Percentiles rank a stretch among this genome's conserved stretches.
Conservation (phyloP, 2,888 invertebrate species). For the Lycocerus yunnanus region DNA sequence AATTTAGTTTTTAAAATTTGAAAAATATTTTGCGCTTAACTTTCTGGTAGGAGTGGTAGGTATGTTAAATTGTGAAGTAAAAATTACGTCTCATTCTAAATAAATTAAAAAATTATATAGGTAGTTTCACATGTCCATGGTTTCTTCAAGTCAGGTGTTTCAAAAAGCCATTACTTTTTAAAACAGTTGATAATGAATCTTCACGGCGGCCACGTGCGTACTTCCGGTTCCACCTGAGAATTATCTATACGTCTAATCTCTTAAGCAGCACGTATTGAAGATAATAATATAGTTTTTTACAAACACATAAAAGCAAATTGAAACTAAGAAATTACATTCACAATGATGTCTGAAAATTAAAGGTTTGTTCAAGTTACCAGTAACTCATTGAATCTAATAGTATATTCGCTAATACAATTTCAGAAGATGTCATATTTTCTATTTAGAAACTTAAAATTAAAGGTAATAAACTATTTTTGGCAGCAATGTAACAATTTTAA, state of each 20-base stretch:
- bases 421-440: background rate
- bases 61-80: background rate
- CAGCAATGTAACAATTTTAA: no score
- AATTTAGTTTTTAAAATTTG: no score
- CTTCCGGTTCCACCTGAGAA: slow-evolving; percentile 34
- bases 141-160: slow-evolving; percentile 34
- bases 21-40: no score
- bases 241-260: slow-evolving; percentile 12
- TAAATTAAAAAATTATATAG: slow-evolving; percentile 10
- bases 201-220: slow-evolving; percentile 35
- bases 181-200: slow-evolving; percentile 38
- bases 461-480: no score
- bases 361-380: background rate
- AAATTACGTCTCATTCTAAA: background rate
- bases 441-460: no score
- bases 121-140: slow-evolving; percentile 24
- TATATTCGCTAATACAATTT: background rate
- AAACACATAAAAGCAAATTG: slow-evolving; percentile 3
- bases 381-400: background rate
- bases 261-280: slow-evolving; percentile 9
- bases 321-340: background rate
- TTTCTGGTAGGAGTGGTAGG: no score
- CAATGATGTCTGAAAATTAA: background rate
- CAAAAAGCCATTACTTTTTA: slow-evolving; percentile 31
- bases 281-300: slow-evolving; percentile 16